A percentile compares a stretch with the other conserved stretches of the same genome.
phyloP scores from a whole-genome alignment of 2,888 invertebrate genomes.

The Catotricha subobsoleta region DNA sequence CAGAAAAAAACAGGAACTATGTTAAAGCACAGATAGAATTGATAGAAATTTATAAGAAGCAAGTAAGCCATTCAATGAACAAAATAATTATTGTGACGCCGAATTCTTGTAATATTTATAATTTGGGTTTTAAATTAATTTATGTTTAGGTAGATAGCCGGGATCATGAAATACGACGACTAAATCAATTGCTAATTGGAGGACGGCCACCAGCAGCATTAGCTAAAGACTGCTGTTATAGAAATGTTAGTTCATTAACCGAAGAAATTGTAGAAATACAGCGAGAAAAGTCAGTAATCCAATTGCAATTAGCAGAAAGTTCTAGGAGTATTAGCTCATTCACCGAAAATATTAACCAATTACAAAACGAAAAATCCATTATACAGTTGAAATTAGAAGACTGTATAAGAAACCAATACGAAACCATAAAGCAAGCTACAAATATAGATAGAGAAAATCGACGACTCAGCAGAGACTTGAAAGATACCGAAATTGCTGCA shows the following conservation, averaged over 20 bases:
- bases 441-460: constrained; percentile 55
- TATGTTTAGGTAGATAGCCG: constrained; percentile 23
- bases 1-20: constrained; percentile 1
- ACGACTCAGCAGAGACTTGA: constrained; percentile 47
- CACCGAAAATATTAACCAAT: too few species aligned
- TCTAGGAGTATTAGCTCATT: too few species aligned
- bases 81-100: too few species aligned
- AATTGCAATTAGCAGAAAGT: constrained; percentile 4
- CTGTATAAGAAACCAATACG: constrained; percentile 50
- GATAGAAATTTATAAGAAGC: constrained; percentile 5
- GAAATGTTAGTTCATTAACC: constrained; percentile 34
- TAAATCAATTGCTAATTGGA: constrained; percentile 50
- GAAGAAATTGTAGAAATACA: constrained; percentile 40
- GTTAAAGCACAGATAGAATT: constrained; percentile 3
- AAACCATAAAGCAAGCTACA: constrained; percentile 61
- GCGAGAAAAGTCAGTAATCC: constrained; percentile 35
- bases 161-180: constrained; percentile 51
- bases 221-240: constrained; percentile 46
- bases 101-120: too few species aligned
- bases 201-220: constrained; percentile 46
- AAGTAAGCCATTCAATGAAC: too few species aligned
- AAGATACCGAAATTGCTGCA: constrained; percentile 54
- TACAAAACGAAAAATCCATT: too few species aligned
- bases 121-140: too few species aligned
- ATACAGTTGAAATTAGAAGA: too few species aligned